These are phyloP conservation scores for Druon quercuslanigerum DNA, from an alignment of 1,140 invertebrate genomes.

Conservation along the genomic window DNA sequence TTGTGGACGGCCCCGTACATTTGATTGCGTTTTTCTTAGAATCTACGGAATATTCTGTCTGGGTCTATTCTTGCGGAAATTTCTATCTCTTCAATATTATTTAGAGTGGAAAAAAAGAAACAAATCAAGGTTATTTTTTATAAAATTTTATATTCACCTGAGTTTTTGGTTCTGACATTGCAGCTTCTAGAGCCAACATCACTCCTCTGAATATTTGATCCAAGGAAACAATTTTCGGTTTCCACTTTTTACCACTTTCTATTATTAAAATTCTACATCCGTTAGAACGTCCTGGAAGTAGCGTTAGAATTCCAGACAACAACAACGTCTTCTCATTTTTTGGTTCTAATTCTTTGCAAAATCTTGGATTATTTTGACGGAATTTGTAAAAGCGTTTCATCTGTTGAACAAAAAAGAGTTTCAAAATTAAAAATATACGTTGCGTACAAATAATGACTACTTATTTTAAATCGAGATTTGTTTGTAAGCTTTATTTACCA, in stretches of 20 bases:
- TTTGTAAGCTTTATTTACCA: slow-evolving; percentile 56
- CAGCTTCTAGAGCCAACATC: slow-evolving; percentile 78
- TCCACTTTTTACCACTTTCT: slow-evolving; percentile 80
- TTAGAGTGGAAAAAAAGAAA: too few relatives aligned
- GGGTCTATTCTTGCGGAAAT: too few relatives aligned
- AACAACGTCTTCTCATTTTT: slow-evolving; percentile 73
- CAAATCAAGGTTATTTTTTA: too few relatives aligned
- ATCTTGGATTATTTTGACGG: slow-evolving; percentile 76
- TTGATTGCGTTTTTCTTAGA: too few relatives aligned
- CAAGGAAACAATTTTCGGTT: slow-evolving; percentile 77
- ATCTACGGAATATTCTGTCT: too few relatives aligned
- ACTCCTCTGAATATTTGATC: slow-evolving; percentile 78
- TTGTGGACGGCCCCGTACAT: too few relatives aligned
- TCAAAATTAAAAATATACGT: too few relatives aligned
- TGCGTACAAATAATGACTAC: too few relatives aligned
- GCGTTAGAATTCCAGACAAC: slow-evolving; percentile 75
- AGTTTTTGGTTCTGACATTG: slow-evolving; percentile 79
- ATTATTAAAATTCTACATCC: slow-evolving; percentile 78
- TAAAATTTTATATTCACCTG: slow-evolving; percentile 71
- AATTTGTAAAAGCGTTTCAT: slow-evolving; percentile 79
- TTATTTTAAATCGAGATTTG: neutral
- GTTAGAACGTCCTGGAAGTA: slow-evolving; percentile 76
- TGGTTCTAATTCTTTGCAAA: slow-evolving; percentile 75
- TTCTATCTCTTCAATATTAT: too few relatives aligned
- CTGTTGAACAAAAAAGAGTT: slow-evolving; percentile 57